Percentiles rank a stretch among this genome's conserved stretches.
These are phyloP conservation scores for rat (Rattus norvegicus) DNA, from an alignment of 2,113 vertebrate species.

Conservation along the genomic window GRCr8 NC_086038.1:48097001-48097500, in stretches of 20 bases:
- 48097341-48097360: not conserved
- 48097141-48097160: constrained; percentile 80
- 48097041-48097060: constrained; percentile 81
- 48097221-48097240: not conserved
- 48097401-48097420: constrained; percentile 7
- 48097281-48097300: not conserved
- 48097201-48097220: constrained; percentile 36
- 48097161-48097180: constrained; percentile 70
- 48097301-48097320: too few species aligned
- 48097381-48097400: constrained; percentile 19
- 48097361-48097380: constrained; percentile 1
- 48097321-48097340: constrained; percentile 6
- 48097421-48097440: constrained; percentile 9
- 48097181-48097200: constrained; percentile 63
- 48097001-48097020: constrained; percentile 84
- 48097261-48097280: constrained; percentile 11
- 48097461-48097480: not conserved
- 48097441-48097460: constrained; percentile 12
- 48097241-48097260: not conserved
- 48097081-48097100: constrained; percentile 87
- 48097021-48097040: constrained; percentile 84
- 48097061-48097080: constrained; percentile 82
- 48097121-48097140: constrained; percentile 83
- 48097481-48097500: not conserved
- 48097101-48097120: constrained; percentile 77